Evolutionary conservation across 2,113 vertebrate species (phyloP).

Genomic region (Nothoprocta pentlandii): DNA sequence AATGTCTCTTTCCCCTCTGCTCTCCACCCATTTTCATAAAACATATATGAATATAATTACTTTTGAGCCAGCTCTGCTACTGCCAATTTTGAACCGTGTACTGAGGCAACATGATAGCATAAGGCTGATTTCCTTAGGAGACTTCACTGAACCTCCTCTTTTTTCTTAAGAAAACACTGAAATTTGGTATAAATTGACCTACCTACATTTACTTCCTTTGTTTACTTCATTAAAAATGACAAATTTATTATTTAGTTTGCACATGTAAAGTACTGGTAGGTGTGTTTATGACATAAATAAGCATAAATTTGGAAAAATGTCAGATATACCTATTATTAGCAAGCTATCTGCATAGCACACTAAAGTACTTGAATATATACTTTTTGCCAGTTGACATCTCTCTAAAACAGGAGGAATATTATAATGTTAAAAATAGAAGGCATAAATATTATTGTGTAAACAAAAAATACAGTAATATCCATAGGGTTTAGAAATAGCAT

Average conservation of each 20-base stretch:
- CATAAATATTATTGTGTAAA: conserved; percentile 34
- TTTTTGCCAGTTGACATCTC: neutral
- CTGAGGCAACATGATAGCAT: neutral
- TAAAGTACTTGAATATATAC: neutral
- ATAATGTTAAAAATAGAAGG: conserved; percentile 49
- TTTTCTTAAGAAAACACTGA: neutral
- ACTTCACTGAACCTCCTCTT: neutral
- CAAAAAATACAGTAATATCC: conserved; percentile 15
- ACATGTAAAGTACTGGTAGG: neutral
- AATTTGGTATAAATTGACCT: neutral
- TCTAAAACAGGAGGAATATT: conserved; percentile 29
- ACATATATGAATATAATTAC: neutral
- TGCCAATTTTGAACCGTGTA: neutral
- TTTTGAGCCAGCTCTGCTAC: neutral
- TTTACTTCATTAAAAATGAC: conserved; percentile 57
- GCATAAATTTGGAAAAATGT: conserved; percentile 3
- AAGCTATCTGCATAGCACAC: neutral
- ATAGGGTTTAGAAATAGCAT: neutral
- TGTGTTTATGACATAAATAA: conserved; percentile 44
- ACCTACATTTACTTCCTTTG: neutral
- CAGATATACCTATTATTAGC: neutral
- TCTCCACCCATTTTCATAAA: neutral
- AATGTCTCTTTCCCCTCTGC: neutral
- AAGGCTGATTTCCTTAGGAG: neutral
- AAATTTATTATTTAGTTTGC: neutral